phyloP scores from a whole-genome alignment of 1,140 invertebrate species.

The Drosophila pachea region DNA sequence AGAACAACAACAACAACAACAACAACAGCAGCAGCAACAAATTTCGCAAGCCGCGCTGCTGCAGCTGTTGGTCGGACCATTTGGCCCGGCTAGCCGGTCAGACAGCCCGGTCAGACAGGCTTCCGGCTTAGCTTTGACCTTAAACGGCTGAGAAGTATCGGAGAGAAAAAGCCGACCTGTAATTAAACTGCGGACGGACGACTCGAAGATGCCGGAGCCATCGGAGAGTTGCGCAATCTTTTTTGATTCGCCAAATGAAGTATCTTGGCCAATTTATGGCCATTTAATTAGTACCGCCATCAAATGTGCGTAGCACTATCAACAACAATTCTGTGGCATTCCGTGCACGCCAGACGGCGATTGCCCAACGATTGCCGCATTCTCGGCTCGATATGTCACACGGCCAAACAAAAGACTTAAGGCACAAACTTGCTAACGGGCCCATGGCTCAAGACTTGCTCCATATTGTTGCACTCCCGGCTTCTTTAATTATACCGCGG shows the following conservation, averaged over 20 bases:
- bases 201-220: constrained; percentile 25
- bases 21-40: too few species aligned
- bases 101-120: constrained; percentile 8
- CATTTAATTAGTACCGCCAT: constrained; percentile 55
- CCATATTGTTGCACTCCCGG: constrained; percentile 20
- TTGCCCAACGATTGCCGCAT: constrained; percentile 35
- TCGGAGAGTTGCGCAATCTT: constrained; percentile 46
- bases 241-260: constrained; percentile 27
- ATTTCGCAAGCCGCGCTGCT: constrained; percentile 54
- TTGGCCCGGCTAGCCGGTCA: constrained; percentile 2
- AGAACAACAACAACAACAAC: neutral
- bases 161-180: constrained; percentile 46
- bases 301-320: constrained; percentile 27
- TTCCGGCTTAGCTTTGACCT: constrained; percentile 71
- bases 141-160: constrained; percentile 55
- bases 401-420: constrained; percentile 55
- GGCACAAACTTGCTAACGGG: constrained; percentile 54
- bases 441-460: constrained; percentile 44
- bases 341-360: neutral
- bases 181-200: constrained; percentile 62
- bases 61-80: constrained; percentile 27
- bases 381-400: constrained; percentile 11
- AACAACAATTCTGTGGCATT: constrained; percentile 20
- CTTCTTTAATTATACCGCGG: constrained; percentile 61
- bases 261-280: constrained; percentile 36